Evolutionary conservation across 2,888 invertebrate genomes (phyloP).

Genomic region (Scaptomyza parva): DNA sequence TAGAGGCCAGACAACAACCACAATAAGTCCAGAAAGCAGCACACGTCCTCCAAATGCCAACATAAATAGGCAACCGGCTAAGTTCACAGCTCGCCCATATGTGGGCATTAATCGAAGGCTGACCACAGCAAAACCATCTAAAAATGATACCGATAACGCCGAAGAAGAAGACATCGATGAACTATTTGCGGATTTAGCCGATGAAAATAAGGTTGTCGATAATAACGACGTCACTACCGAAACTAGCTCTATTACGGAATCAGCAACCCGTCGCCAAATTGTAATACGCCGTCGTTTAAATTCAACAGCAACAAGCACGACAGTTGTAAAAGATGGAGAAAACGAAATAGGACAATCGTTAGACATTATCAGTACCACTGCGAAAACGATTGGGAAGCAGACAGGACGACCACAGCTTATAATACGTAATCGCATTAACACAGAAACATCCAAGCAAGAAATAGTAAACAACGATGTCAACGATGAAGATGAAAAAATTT

Average conservation of each 20-base stretch:
- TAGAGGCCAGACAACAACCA: constrained; percentile 10
- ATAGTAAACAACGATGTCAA: background rate
- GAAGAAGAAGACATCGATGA: constrained; percentile 20
- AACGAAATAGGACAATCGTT: background rate
- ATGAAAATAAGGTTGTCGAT: constrained; percentile 28
- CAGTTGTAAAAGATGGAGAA: background rate
- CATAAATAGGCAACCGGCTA: constrained; percentile 38
- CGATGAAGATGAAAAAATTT: background rate
- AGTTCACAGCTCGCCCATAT: constrained; percentile 22
- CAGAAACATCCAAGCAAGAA: background rate
- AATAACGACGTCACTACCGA: background rate
- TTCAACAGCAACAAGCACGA: constrained; percentile 4
- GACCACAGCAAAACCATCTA: constrained; percentile 5
- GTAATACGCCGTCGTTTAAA: constrained; percentile 23
- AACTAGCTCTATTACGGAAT: background rate
- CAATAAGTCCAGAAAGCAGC: constrained; percentile 13
- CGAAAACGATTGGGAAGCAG: background rate
- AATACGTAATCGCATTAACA: background rate
- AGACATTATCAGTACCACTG: background rate
- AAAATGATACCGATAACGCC: background rate
- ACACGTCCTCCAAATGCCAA: constrained; percentile 42
- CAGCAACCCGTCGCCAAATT: constrained; percentile 13
- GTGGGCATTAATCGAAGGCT: constrained; percentile 25
- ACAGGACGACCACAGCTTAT: background rate
- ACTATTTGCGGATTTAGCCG: constrained; percentile 40